A percentile compares a stretch with the other conserved stretches of the same genome.
Evolutionary conservation across 1,140 invertebrate species (phyloP).

Genomic region (Heterodera schachtii): DNA sequence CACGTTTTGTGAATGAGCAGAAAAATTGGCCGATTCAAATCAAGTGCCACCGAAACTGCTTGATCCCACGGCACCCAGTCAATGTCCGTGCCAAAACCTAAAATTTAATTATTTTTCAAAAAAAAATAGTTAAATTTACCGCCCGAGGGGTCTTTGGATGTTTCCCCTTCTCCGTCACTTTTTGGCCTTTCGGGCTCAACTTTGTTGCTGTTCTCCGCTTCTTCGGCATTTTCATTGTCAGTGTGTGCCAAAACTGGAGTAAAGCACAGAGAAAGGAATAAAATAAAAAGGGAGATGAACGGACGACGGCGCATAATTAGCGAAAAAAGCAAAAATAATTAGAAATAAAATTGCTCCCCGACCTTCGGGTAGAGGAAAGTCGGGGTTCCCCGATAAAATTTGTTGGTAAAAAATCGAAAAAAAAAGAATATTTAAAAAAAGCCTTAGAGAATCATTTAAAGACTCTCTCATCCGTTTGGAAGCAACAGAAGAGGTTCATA

Average conservation of each 20-base stretch:
- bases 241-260: not conserved
- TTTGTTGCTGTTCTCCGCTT: not conserved
- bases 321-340: no score
- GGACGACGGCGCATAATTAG: not conserved
- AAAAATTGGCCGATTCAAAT: slow-evolving; percentile 63
- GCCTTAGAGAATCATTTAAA: no score
- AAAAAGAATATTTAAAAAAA: no score
- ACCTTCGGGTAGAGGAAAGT: no score
- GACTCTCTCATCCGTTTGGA: no score
- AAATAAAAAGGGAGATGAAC: not conserved
- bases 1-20: slow-evolving; percentile 64
- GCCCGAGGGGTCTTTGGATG: not conserved
- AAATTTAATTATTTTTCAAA: not conserved
- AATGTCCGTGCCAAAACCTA: slow-evolving; percentile 56
- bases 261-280: not conserved
- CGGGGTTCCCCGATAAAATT: no score
- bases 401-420: no score
- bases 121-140: not conserved
- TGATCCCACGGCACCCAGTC: slow-evolving; percentile 60
- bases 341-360: no score
- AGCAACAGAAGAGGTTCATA: no score
- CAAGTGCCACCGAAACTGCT: slow-evolving; percentile 57
- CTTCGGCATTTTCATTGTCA: not conserved
- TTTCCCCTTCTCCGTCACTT: not conserved
- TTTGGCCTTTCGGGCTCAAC: not conserved